Evolutionary conservation across 2,888 invertebrate species (phyloP).

Genomic region (Mesorhabditis sp.): DNA sequence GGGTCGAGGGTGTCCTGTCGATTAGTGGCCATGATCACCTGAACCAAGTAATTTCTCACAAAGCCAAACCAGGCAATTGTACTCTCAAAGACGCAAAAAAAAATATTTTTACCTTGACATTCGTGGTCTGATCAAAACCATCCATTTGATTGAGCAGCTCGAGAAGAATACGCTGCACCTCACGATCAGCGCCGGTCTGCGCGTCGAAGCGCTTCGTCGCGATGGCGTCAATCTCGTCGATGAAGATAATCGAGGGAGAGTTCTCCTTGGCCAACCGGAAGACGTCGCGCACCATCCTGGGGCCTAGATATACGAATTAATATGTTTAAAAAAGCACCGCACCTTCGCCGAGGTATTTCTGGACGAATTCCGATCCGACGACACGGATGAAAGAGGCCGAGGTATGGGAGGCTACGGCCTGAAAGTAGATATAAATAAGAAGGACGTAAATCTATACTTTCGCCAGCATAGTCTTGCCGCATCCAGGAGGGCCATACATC

Average conservation of each 20-base stretch:
- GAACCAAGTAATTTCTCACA: conserved; percentile 8
- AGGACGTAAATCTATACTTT: conserved; percentile 69
- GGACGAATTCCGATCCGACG: conserved; percentile 98
- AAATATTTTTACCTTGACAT: conserved; percentile 78
- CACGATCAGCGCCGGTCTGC: conserved; percentile 57
- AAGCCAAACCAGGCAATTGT: background rate
- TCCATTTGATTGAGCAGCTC: conserved; percentile 99
- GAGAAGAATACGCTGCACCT: conserved; percentile 88
- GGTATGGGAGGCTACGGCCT: conserved; percentile 55
- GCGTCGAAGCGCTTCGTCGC: conserved; percentile 79
- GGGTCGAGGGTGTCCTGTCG: conserved; percentile 97
- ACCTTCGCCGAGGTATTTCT: conserved; percentile 94
- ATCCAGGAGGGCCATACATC: conserved; percentile 98
- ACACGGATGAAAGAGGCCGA: conserved; percentile 92
- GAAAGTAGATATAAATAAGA: conserved; percentile 73
- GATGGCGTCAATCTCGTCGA: conserved; percentile 99
- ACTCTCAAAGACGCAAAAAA: background rate
- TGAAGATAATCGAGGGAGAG: conserved; percentile 97
- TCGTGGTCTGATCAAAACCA: conserved; percentile 99
- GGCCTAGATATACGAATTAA: conserved; percentile 63
- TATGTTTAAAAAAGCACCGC: background rate
- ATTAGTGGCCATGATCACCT: conserved; percentile 87
- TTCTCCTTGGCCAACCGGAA: conserved; percentile 98
- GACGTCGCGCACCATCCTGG: conserved; percentile 97
- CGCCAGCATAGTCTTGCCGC: conserved; percentile 98